phyloP scores from a whole-genome alignment of 2,888 invertebrate species.

The Phalera bucephala region DNA sequence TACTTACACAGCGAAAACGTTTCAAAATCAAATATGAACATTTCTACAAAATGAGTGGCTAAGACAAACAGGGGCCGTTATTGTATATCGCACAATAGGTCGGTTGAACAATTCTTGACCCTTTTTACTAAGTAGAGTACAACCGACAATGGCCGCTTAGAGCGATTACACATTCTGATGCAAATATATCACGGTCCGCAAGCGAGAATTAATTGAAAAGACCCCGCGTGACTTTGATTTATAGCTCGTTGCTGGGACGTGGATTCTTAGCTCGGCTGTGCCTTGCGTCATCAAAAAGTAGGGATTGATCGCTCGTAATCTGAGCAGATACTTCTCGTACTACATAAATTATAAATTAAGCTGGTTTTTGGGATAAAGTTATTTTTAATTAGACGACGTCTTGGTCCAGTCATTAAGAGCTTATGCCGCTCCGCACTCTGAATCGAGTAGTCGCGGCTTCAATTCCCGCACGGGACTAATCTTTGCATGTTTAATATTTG shows the following conservation, averaged over 20 bases:
- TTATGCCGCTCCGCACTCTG: no score
- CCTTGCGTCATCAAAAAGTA: not conserved
- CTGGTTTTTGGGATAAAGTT: no score
- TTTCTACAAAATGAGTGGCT: conserved; percentile 53
- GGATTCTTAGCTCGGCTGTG: not conserved
- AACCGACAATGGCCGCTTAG: conserved; percentile 37
- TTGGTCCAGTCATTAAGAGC: no score
- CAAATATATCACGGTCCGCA: conserved; percentile 41
- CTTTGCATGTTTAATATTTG: no score
- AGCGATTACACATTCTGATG: conserved; percentile 47
- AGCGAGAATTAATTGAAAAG: conserved; percentile 48
- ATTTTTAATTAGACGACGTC: no score
- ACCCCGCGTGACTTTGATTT: conserved; percentile 45
- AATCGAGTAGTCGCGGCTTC: no score
- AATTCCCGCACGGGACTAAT: no score
- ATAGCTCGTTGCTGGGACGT: conserved; percentile 22
- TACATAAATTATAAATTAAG: no score
- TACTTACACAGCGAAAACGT: conserved; percentile 49
- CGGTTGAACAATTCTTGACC: conserved; percentile 44
- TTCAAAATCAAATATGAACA: conserved; percentile 72
- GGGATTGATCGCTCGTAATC: not conserved
- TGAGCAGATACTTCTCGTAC: no score
- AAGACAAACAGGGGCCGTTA: conserved; percentile 59
- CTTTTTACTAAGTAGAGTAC: conserved; percentile 51
- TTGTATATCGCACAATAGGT: conserved; percentile 57